A percentile compares a stretch with the other conserved stretches of the same genome.
Conservation (phyloP, 2,113 vertebrate genomes). For the human (Homo sapiens) region GRCh38 chr12:129326001-129326500, state of each 20-base stretch:
- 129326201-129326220: background rate
- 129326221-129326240: background rate
- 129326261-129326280: background rate
- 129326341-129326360: accelerated
- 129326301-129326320: no score
- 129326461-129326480: background rate
- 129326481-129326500: background rate
- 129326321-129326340: background rate
- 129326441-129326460: no score
- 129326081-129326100: background rate
- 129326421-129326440: background rate
- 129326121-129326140: accelerated
- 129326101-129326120: background rate
- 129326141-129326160: accelerated
- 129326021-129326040: background rate
- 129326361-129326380: no score
- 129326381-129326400: background rate
- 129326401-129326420: background rate
- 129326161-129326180: accelerated
- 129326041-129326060: background rate
- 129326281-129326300: accelerated
- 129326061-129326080: background rate
- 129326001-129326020: background rate
- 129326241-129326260: background rate
- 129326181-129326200: accelerated